Evolutionary conservation across 1,140 invertebrate genomes (phyloP), one percentile per base, ranked within the genome.

Genomic region (Brachionus koreanus): DNA sequence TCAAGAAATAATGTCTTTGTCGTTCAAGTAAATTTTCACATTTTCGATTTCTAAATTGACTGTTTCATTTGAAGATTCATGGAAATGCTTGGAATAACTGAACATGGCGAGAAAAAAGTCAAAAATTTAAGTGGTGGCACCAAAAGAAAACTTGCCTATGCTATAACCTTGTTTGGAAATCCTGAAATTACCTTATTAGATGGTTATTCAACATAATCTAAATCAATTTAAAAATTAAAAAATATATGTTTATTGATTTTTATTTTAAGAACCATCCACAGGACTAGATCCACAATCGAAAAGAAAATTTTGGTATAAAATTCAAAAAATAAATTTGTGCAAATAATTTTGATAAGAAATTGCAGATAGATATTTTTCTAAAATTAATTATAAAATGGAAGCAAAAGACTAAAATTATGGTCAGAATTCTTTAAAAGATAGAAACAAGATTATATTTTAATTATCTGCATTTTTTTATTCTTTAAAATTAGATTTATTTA

Each of bases 31-130:
- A 43, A 29, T 29, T 29, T 29, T 29, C 1, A 29, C 3, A 29
- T 52, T 77, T 77, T 52, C 16, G 25, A 42, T 72, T 69, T 12
- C 46, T 49, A 74, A 0, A 29, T 29, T 29, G 3, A 29, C 3
- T 29, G n/a, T 29, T 29, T 29, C 29, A 29, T 29, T 29, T 29
- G 1, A 29, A 90, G 92, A 10, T 94, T 93, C 86, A 86, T 94
- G 4, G 88, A 91, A 79, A 92, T 92, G 6, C 90, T 95, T 7
- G 92, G 93, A 88, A 93, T 95, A 83, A 89, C 91, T 83, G 93
- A 95, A 84, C 94, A 95, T 87, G 91, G 91, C 0, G 90, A 92
- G 13, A 82, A 72, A 46, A 1, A 19, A 65, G 82, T 85, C 16
- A 74, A 69, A 23, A 85, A 84, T n/a, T 82, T 88, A 9, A 89